Evolutionary conservation across 1,140 invertebrate species (phyloP), one percentile per base, ranked within the genome.

Genomic region (Diabrotica virgifera): DNA sequence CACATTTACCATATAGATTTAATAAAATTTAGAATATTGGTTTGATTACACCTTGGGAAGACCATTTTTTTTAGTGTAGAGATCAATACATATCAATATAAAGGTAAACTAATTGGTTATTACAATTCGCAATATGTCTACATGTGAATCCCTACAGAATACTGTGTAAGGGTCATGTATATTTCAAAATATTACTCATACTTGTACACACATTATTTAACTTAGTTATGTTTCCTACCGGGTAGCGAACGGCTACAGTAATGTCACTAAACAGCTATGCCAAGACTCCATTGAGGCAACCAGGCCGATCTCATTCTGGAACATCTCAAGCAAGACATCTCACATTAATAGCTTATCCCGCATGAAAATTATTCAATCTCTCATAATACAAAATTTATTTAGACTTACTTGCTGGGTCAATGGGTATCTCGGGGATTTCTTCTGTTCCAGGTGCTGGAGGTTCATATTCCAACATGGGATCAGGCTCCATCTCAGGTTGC

Each of bases 251-350:
- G 69, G 75, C 77, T 76, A 78, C 76, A 75, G 72, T 70, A 70
- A 69, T 70, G 62, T 69, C 70, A 64, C 62, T 70, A 71, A 72
- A 24, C 69, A 62, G 68, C 57, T 59, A 64, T 64, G 64, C 64
- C 72, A 71, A 46, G 67, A 71, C 71, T 69, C 71, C 64, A 71
- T 64, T 46, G 65, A 71, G 72, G 69, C 66, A 70, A 71, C 73
- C 73, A 70, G 74, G 75, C 67, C 65, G 75, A 72, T 72, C 71
- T 75, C 70, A 72, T 75, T 79, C 77, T 79, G 77, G 72, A 79
- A 79, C 77, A 79, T 77, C 77, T 77, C 76, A 79, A 79, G 76
- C 76, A 79, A 70, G 76, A 76, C 71, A 76, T 72, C 74, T 70
- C 72, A 74, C 71, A 77, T 77, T 77, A 76, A 74, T 76, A 72